Conservation (phyloP, 2,113 vertebrate species). For the Nothoprocta pentlandii region DNA sequence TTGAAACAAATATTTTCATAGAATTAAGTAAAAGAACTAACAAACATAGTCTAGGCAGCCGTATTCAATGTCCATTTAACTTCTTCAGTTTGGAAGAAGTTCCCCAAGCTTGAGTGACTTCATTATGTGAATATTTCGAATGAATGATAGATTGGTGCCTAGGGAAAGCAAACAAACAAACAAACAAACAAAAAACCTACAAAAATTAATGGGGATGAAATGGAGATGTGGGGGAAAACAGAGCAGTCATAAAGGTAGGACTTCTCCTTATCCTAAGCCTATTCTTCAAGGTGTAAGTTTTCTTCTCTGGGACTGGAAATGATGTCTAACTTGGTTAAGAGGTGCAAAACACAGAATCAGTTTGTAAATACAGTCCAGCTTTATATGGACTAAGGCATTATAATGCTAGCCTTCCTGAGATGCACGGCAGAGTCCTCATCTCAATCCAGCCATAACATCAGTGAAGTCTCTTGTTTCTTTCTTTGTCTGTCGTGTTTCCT, state of each 20-base stretch:
- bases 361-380: neutral
- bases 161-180: neutral
- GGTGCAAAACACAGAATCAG: neutral
- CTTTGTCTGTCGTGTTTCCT: neutral
- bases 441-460: neutral
- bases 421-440: neutral
- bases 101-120: neutral
- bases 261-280: neutral
- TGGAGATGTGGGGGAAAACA: neutral
- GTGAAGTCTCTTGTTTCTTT: neutral
- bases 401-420: neutral
- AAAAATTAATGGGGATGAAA: neutral
- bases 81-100: neutral
- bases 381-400: neutral
- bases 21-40: neutral
- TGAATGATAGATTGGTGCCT: neutral
- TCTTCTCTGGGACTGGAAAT: neutral
- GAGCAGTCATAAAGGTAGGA: neutral
- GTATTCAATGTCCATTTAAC: neutral
- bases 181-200: neutral
- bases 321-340: neutral
- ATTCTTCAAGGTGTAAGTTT: neutral
- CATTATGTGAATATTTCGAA: neutral
- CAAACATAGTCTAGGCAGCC: neutral
- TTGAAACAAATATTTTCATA: neutral